Conservation (phyloP, 2,113 vertebrate genomes). For the Gnathochromis pfefferi region DNA sequence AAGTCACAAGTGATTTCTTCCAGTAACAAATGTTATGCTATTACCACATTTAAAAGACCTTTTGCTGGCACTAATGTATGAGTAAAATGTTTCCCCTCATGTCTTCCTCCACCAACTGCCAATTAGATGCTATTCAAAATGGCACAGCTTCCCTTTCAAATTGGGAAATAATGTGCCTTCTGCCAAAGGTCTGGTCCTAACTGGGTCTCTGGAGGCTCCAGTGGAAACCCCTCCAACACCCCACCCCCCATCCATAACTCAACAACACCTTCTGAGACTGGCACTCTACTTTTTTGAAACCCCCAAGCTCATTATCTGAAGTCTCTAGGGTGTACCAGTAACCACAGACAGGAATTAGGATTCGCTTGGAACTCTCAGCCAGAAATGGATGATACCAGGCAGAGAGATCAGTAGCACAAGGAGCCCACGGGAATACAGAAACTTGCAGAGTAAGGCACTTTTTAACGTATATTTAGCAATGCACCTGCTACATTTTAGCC, state of each 20-base stretch:
- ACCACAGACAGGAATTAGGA: constrained; percentile 86
- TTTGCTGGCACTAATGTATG: neutral
- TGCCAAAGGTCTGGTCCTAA: constrained; percentile 60
- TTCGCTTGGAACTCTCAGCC: constrained; percentile 69
- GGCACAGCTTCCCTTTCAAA: constrained; percentile 60
- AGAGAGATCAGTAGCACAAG: constrained; percentile 63
- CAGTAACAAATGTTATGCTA: neutral
- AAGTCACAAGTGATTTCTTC: neutral
- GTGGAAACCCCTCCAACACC: constrained; percentile 1
- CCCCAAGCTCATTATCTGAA: constrained; percentile 86
- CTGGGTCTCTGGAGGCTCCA: constrained; percentile 57
- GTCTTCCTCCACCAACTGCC: constrained; percentile 32
- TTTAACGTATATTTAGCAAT: constrained; percentile 73
- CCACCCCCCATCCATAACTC: constrained; percentile 62
- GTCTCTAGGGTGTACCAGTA: constrained; percentile 74
- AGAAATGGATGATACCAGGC: constrained; percentile 70
- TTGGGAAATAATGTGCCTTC: constrained; percentile 52
- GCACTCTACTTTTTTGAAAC: constrained; percentile 74
- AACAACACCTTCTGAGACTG: constrained; percentile 80
- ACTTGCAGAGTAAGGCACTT: constrained; percentile 70
- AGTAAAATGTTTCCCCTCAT: constrained; percentile 18
- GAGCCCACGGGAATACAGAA: constrained; percentile 58
- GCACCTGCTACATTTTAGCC: constrained; percentile 68
- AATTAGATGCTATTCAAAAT: constrained; percentile 64
- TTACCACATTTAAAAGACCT: neutral